phyloP scores from a whole-genome alignment of 1,140 invertebrate genomes.

The Drosophila funebris region DNA sequence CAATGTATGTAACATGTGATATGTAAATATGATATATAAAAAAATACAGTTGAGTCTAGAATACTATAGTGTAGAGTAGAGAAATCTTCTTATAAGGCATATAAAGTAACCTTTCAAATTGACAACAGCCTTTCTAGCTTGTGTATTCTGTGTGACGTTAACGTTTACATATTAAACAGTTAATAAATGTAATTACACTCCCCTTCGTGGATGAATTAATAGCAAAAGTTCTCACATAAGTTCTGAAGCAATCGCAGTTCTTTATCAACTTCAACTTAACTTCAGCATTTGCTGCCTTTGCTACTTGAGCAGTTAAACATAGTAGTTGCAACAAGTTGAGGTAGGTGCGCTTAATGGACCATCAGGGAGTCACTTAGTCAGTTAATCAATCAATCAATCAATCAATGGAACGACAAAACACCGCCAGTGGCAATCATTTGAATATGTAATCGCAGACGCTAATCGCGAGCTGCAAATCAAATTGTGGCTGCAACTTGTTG shows the following conservation, averaged over 20 bases:
- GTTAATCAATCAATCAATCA: conserved; percentile 61
- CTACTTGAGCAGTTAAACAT: neutral
- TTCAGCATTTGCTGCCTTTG: conserved; percentile 1
- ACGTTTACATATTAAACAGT: no score
- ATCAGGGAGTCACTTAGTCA: conserved; percentile 60
- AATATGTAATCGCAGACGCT: conserved; percentile 67
- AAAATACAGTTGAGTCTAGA: no score
- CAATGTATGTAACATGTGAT: no score
- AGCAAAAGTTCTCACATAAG: conserved; percentile 13
- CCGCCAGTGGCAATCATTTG: conserved; percentile 75
- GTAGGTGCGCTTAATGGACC: conserved; percentile 42
- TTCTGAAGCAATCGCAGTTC: conserved; percentile 2
- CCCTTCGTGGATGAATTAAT: no score
- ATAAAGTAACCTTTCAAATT: no score
- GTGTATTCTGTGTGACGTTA: no score
- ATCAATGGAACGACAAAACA: conserved; percentile 10
- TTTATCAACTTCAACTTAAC: neutral
- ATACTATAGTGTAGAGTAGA: no score
- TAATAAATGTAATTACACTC: no score
- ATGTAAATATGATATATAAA: no score
- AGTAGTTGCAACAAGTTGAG: conserved; percentile 12
- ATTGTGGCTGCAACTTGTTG: conserved; percentile 34
- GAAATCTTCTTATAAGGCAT: no score
- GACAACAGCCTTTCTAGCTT: no score
- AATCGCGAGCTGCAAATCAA: conserved; percentile 48